phyloP scores from a whole-genome alignment of 2,797 vertebrate genomes.

The Coilia nasus region DNA sequence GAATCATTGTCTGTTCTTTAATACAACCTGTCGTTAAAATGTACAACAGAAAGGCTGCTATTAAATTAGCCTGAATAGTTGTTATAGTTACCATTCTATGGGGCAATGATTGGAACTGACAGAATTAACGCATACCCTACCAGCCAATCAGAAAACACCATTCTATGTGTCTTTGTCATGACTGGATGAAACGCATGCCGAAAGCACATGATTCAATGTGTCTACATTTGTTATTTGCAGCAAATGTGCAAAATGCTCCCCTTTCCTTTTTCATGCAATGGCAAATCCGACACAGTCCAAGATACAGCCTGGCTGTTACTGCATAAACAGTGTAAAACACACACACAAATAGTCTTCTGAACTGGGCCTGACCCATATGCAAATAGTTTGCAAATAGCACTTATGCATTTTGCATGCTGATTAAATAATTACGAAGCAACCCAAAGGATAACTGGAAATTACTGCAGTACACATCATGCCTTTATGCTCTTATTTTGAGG shows the following conservation, averaged over 20 bases:
- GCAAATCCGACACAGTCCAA: background rate
- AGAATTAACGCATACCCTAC: no score
- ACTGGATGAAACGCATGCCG: background rate
- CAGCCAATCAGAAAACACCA: no score
- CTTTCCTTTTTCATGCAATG: background rate
- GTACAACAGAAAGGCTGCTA: no score
- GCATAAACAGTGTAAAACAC: background rate
- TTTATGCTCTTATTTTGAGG: background rate
- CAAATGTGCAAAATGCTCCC: background rate
- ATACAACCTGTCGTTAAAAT: no score
- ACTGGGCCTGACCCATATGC: background rate
- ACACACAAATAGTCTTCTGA: background rate
- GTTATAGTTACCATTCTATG: no score
- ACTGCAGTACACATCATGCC: background rate
- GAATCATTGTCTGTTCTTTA: no score
- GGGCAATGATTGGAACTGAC: no score
- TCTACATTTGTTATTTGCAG: background rate
- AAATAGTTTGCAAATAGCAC: background rate
- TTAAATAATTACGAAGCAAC: background rate
- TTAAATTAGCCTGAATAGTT: no score
- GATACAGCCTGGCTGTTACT: background rate
- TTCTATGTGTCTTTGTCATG: no score
- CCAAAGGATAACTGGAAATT: background rate
- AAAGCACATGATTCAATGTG: background rate
- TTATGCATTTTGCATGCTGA: background rate